Percentiles rank a stretch among this genome's conserved stretches.
These are phyloP conservation scores for Telmatherina bonti DNA, from an alignment of 2,797 vertebrate species.

Conservation along the genomic window DNA sequence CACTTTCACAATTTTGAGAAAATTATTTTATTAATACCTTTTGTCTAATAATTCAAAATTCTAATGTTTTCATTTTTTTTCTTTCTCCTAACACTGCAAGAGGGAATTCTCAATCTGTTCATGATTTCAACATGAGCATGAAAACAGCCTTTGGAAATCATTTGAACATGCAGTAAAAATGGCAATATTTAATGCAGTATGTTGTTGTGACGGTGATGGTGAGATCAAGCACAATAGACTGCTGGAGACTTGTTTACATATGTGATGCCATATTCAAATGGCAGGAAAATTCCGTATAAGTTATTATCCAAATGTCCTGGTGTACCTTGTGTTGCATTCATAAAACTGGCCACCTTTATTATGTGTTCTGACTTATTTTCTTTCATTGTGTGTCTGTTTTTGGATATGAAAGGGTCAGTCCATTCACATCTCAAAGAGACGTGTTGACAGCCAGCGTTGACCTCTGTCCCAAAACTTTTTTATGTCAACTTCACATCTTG, in stretches of 20 bases:
- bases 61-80: too few species aligned
- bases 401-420: not conserved
- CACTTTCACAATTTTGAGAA: too few species aligned
- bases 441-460: constrained; percentile 2
- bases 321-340: not conserved
- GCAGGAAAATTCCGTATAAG: too few species aligned
- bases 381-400: too few species aligned
- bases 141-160: not conserved
- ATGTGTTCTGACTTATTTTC: not conserved
- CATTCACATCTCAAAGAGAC: not conserved
- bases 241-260: too few species aligned
- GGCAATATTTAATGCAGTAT: not conserved
- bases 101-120: not conserved
- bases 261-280: too few species aligned
- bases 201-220: too few species aligned
- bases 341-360: not conserved
- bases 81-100: too few species aligned
- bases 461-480: constrained; percentile 25
- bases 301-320: too few species aligned
- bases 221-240: too few species aligned
- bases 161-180: not conserved
- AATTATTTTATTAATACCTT: too few species aligned
- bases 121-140: not conserved
- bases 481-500: constrained; percentile 8
- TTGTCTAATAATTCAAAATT: too few species aligned